Percentiles rank a stretch among this genome's conserved stretches.
Evolutionary conservation across 2,888 invertebrate genomes (phyloP).

Genomic region (Cyaniris semiargus): DNA sequence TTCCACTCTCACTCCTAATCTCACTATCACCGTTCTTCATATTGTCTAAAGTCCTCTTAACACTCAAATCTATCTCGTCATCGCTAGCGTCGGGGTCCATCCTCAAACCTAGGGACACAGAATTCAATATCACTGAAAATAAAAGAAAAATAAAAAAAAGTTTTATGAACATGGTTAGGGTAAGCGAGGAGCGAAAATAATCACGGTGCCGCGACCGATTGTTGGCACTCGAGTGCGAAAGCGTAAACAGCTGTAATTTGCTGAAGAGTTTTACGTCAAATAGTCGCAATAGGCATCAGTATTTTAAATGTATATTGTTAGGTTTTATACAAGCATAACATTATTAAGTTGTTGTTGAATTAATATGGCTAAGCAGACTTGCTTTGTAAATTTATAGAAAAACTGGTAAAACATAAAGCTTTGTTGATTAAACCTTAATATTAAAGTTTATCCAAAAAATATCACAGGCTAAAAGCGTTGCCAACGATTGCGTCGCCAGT

Average conservation of each 20-base stretch:
- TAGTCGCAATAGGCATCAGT: neutral
- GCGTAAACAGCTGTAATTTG: neutral
- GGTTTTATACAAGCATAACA: neutral
- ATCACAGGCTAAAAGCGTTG: neutral
- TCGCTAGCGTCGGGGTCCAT: slow-evolving; percentile 77
- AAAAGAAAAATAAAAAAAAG: slow-evolving; percentile 64
- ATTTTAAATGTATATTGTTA: neutral
- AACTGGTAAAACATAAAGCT: neutral
- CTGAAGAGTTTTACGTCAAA: neutral
- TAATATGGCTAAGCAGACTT: neutral
- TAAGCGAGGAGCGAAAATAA: neutral
- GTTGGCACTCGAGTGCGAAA: slow-evolving; percentile 4
- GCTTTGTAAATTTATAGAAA: neutral
- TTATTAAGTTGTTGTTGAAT: neutral
- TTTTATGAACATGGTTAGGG: slow-evolving; percentile 54
- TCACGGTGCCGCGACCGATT: neutral
- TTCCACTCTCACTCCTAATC: slow-evolving; percentile 71
- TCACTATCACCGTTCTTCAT: slow-evolving; percentile 78
- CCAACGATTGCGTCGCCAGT: neutral
- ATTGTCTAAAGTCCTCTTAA: slow-evolving; percentile 76
- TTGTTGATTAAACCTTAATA: neutral
- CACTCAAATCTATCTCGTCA: slow-evolving; percentile 74
- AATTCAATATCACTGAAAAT: slow-evolving; percentile 80
- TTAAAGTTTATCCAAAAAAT: neutral
- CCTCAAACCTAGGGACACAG: slow-evolving; percentile 78